These are phyloP conservation scores for Dryocosmus kuriphilus DNA, from an alignment of 2,888 invertebrate species.

Conservation along the genomic window DNA sequence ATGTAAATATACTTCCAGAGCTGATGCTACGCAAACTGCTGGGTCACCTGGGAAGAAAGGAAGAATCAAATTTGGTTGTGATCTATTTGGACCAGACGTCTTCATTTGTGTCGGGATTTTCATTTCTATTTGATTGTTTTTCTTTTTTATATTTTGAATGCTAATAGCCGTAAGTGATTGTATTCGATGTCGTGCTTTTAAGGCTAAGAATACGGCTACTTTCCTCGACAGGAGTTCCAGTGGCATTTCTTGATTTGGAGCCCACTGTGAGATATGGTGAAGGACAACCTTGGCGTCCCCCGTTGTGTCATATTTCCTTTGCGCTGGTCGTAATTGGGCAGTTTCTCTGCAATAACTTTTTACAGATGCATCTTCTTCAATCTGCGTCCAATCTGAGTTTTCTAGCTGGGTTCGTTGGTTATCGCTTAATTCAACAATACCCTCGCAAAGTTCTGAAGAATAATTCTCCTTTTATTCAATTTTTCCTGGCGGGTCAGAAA, in stretches of 20 bases:
- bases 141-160: background rate
- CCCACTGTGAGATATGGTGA: constrained; percentile 49
- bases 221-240: constrained; percentile 49
- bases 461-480: too few relatives aligned
- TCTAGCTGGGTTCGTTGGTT: too few relatives aligned
- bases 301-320: constrained; percentile 57
- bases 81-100: constrained; percentile 44
- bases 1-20: constrained; percentile 23
- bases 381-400: too few relatives aligned
- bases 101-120: constrained; percentile 45
- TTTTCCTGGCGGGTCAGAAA: too few relatives aligned
- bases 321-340: constrained; percentile 58
- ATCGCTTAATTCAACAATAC: too few relatives aligned
- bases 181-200: constrained; percentile 55
- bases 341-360: too few relatives aligned
- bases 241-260: constrained; percentile 43
- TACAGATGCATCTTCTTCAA: constrained; percentile 51
- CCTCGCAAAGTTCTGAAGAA: too few relatives aligned
- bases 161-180: background rate
- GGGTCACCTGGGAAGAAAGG: too few relatives aligned
- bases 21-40: too few relatives aligned
- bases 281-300: constrained; percentile 61
- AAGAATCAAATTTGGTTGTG: too few relatives aligned
- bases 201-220: constrained; percentile 51
- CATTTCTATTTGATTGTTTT: background rate